phyloP scores from a whole-genome alignment of 2,888 invertebrate genomes.

The Phragmatobia fuliginosa region DNA sequence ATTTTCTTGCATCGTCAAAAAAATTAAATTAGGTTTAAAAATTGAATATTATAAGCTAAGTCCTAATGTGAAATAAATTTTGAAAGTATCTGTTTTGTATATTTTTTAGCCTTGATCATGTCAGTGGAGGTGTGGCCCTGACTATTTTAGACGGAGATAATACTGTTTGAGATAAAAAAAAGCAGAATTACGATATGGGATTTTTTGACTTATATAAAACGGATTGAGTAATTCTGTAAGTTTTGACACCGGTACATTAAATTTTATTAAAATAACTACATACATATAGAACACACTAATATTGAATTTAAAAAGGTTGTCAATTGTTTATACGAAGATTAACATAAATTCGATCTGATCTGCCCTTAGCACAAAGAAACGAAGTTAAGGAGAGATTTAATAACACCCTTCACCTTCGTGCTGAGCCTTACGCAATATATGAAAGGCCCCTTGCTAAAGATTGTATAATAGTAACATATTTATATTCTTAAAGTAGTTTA shows the following conservation, averaged over 20 bases:
- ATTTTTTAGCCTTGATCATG: slow-evolving; percentile 1
- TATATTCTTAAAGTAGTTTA: slow-evolving; percentile 2
- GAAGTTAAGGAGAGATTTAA: neutral
- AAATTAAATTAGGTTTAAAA: neutral
- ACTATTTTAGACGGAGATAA: neutral
- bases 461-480: neutral
- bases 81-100: neutral
- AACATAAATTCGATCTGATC: neutral
- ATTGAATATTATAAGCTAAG: neutral
- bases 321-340: neutral
- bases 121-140: neutral
- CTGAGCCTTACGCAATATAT: neutral
- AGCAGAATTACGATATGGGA: neutral
- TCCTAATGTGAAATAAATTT: neutral
- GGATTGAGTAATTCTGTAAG: too few relatives aligned
- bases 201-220: neutral
- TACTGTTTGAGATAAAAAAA: neutral
- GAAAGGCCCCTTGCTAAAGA: neutral
- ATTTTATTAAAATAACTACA: neutral
- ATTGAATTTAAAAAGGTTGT: neutral
- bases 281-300: neutral
- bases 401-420: neutral
- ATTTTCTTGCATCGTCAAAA: neutral
- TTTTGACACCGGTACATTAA: neutral
- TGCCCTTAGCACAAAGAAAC: neutral